Evolutionary conservation across 2,113 vertebrate species (phyloP).

Genomic region (Calonectris borealis): DNA sequence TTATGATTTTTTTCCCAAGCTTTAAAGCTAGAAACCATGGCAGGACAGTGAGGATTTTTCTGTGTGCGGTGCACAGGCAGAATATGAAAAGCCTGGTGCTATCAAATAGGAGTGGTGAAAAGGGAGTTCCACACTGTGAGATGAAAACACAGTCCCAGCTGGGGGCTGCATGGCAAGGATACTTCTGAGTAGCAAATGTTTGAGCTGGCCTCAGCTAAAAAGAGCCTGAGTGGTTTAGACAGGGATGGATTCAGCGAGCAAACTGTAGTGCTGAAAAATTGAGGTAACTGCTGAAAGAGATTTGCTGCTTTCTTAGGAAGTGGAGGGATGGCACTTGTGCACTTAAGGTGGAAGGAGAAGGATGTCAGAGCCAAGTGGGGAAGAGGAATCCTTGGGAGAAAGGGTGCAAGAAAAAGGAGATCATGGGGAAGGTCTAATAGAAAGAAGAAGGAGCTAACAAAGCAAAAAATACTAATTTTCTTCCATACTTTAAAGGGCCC

Average conservation of each 20-base stretch:
- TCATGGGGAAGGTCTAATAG: neutral
- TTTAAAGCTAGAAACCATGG: neutral
- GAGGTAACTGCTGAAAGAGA: neutral
- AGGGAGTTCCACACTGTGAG: neutral
- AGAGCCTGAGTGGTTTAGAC: neutral
- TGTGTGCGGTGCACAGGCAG: neutral
- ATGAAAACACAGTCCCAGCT: neutral
- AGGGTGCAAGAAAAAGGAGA: neutral
- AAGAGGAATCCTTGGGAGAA: neutral
- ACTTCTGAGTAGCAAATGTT: neutral
- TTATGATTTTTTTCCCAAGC: neutral
- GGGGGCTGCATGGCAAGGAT: neutral
- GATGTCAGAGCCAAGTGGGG: neutral
- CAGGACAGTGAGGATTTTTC: neutral
- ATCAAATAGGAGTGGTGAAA: neutral
- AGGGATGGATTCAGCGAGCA: neutral
- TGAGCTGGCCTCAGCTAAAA: neutral
- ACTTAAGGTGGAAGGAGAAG: neutral
- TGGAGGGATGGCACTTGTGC: neutral
- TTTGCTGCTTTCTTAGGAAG: neutral
- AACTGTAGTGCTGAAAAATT: neutral
- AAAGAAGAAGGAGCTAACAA: neutral
- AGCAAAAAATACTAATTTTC: neutral
- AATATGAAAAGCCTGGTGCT: neutral
- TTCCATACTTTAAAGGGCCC: neutral